Percentiles rank a stretch among this genome's conserved stretches.
Evolutionary conservation across 2,888 invertebrate species (phyloP).

Genomic region (Drosophila phalerata): DNA sequence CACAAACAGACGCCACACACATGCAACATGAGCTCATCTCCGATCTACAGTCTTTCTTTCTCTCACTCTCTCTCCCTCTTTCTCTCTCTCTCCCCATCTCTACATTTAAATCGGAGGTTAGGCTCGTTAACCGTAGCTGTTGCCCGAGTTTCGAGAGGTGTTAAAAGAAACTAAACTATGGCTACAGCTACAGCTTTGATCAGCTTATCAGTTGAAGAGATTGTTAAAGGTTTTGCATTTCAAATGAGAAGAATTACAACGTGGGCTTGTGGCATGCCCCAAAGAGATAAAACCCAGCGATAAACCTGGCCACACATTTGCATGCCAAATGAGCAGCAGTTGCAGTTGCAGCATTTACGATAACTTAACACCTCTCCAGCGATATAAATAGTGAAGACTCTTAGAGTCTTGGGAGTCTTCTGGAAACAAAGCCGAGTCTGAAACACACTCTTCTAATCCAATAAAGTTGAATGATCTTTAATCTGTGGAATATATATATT

Average conservation of each 20-base stretch:
- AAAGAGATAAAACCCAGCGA: conserved; percentile 40
- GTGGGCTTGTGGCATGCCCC: conserved; percentile 47
- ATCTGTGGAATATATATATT: no score
- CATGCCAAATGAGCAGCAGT: conserved; percentile 52
- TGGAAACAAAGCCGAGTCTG: background rate
- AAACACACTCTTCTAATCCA: background rate
- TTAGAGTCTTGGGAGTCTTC: background rate
- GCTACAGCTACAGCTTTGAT: conserved; percentile 38
- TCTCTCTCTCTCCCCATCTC: background rate
- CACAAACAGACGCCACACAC: conserved; percentile 62
- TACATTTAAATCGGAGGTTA: conserved; percentile 5
- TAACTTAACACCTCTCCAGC: conserved; percentile 20
- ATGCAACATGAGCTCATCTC: conserved; percentile 36
- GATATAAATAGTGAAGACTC: no score
- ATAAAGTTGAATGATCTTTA: background rate
- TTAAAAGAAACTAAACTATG: conserved; percentile 40
- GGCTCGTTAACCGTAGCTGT: conserved; percentile 62
- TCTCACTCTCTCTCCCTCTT: background rate
- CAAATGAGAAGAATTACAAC: conserved; percentile 57
- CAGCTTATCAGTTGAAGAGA: conserved; percentile 56
- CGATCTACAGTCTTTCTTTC: conserved; percentile 18
- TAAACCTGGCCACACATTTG: conserved; percentile 51
- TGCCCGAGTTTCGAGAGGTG: conserved; percentile 52
- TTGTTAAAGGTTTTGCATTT: conserved; percentile 71
- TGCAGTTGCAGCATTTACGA: conserved; percentile 24